phyloP scores from a whole-genome alignment of 2,797 vertebrate species.

The Ptychadena robeensis region DNA sequence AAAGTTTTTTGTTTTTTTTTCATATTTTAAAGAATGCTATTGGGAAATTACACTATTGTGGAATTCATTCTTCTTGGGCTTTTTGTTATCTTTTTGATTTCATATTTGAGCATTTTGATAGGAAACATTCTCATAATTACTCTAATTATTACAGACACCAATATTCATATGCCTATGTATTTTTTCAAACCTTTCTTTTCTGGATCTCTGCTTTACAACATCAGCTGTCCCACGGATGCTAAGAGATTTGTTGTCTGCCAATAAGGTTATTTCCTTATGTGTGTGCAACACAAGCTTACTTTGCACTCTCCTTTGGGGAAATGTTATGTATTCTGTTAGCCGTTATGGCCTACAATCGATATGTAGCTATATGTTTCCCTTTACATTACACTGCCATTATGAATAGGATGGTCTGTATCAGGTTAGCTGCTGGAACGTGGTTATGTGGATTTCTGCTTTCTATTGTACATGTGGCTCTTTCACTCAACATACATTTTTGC shows the following conservation, averaged over 20 bases:
- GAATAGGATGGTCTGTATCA: not conserved
- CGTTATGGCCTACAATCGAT: constrained; percentile 3
- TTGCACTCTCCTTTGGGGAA: not conserved
- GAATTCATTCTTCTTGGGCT: too few species aligned
- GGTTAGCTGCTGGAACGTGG: not conserved
- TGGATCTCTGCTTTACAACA: constrained; percentile 60
- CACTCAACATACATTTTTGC: not conserved
- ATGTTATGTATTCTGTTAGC: not conserved
- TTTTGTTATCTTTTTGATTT: not conserved
- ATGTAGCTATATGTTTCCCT: constrained; percentile 27
- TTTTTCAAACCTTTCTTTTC: constrained; percentile 64
- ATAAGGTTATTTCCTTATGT: constrained; percentile 58
- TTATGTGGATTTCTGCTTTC: constrained; percentile 2
- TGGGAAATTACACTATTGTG: too few species aligned
- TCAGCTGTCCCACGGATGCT: constrained; percentile 59
- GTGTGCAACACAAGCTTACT: constrained; percentile 7
- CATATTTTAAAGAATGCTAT: too few species aligned
- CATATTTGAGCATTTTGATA: not conserved
- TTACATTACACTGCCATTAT: constrained; percentile 31
- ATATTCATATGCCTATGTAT: constrained; percentile 41
- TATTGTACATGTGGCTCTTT: not conserved
- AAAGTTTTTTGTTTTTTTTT: too few species aligned
- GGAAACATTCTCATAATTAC: not conserved
- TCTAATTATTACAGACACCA: not conserved
- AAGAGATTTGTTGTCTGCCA: constrained; percentile 46